Conservation (phyloP, 2,797 vertebrate species). For the Champsocephalus esox region DNA sequence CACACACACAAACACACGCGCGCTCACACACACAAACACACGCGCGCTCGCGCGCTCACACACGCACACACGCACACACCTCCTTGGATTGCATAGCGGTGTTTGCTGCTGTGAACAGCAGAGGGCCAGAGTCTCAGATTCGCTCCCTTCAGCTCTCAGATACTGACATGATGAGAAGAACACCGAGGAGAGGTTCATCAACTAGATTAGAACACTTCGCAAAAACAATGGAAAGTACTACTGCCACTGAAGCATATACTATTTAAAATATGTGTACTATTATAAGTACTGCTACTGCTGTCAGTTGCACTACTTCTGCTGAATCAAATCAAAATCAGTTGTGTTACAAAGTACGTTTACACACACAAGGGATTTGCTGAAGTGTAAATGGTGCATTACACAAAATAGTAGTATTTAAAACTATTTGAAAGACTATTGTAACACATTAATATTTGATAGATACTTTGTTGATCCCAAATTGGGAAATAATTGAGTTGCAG, state of each 20-base stretch:
- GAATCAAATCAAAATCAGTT: too few species aligned
- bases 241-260: not conserved
- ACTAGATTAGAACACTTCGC: not conserved
- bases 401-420: too few species aligned
- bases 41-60: not conserved
- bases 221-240: not conserved
- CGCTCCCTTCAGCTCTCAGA: slow-evolving; percentile 2
- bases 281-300: too few species aligned
- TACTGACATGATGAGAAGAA: not conserved
- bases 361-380: too few species aligned
- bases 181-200: not conserved
- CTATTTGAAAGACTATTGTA: too few species aligned
- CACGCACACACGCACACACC: not conserved
- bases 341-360: too few species aligned
- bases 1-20: slow-evolving; percentile 4
- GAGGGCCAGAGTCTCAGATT: slow-evolving; percentile 59
- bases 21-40: not conserved
- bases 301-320: too few species aligned
- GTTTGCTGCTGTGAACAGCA: slow-evolving; percentile 63
- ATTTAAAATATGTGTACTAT: too few species aligned
- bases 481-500: too few species aligned
- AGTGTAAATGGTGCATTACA: too few species aligned
- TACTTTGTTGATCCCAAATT: too few species aligned
- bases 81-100: slow-evolving; percentile 18
- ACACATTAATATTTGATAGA: too few species aligned